Percentiles rank a stretch among this genome's conserved stretches.
Evolutionary conservation across 1,140 invertebrate species (phyloP).

Genomic region (Drosophila neocordata): DNA sequence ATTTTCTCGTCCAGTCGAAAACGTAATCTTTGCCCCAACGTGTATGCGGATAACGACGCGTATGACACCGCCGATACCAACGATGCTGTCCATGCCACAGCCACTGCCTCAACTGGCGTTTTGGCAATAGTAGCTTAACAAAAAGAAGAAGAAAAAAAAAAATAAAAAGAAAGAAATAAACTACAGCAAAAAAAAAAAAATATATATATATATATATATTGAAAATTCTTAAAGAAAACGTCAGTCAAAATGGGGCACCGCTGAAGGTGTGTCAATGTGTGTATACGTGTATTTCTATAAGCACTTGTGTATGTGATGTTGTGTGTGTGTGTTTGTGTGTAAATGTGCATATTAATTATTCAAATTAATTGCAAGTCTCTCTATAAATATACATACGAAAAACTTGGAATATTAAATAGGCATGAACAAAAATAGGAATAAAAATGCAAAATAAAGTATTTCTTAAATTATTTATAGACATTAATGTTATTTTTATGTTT

Average conservation of each 20-base stretch:
- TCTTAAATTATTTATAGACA: conserved; percentile 6
- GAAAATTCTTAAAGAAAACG: conserved; percentile 59
- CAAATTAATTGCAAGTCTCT: conserved; percentile 72
- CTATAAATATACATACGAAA: conserved; percentile 47
- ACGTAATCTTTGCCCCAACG: conserved; percentile 48
- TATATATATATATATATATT: conserved; percentile 41
- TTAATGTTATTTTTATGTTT: conserved; percentile 35
- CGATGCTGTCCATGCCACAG: conserved; percentile 5
- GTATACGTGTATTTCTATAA: conserved; percentile 13
- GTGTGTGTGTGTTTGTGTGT: conserved; percentile 12
- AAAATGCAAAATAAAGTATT: conserved; percentile 14
- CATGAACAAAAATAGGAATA: conserved; percentile 29
- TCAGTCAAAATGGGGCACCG: conserved; percentile 64
- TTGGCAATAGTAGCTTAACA: conserved; percentile 32
- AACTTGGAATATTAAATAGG: conserved; percentile 39
- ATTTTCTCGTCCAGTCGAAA: conserved; percentile 44
- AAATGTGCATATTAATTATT: conserved; percentile 73
- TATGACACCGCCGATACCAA: conserved; percentile 39
- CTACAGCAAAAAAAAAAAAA: conserved; percentile 27
- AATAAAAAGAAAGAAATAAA: conserved; percentile 34
- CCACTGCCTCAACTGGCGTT: conserved; percentile 48
- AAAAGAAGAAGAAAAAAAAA: conserved; percentile 14
- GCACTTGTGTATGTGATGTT: not conserved
- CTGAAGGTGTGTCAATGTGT: conserved; percentile 67
- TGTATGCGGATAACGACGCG: conserved; percentile 37